A percentile compares a stretch with the other conserved stretches of the same genome.
phyloP scores from a whole-genome alignment of 1,140 invertebrate genomes.

The Chironomus striatipennis region DNA sequence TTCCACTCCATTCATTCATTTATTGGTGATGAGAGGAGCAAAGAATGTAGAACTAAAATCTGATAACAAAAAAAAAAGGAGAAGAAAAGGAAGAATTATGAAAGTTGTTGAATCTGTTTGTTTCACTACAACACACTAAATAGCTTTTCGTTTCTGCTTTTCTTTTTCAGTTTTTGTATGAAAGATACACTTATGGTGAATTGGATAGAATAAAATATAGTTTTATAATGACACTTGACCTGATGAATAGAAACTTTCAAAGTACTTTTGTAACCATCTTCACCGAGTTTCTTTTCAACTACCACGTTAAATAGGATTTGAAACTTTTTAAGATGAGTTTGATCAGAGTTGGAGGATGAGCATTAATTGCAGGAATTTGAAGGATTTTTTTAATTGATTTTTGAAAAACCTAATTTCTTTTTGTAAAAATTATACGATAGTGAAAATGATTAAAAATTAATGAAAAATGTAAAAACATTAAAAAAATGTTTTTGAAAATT shows the following conservation, averaged over 20 bases:
- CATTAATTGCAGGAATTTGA: too few relatives aligned
- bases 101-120: slow-evolving; percentile 13
- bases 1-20: slow-evolving; percentile 14
- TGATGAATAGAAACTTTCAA: neutral
- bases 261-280: too few relatives aligned
- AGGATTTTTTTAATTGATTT: too few relatives aligned
- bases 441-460: too few relatives aligned
- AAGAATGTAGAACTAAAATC: neutral
- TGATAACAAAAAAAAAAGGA: slow-evolving; percentile 14
- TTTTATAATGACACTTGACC: slow-evolving; percentile 6
- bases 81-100: neutral
- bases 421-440: too few relatives aligned
- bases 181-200: neutral
- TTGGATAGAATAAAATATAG: neutral
- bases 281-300: too few relatives aligned
- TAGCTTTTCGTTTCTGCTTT: neutral
- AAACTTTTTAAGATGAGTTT: too few relatives aligned
- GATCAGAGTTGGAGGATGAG: too few relatives aligned
- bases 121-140: neutral
- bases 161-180: neutral
- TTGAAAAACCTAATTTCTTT: too few relatives aligned
- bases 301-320: too few relatives aligned
- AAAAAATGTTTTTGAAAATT: too few relatives aligned
- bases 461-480: too few relatives aligned
- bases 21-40: neutral